Evolutionary conservation across 1,140 invertebrate species (phyloP).

Genomic region (Eriocheir sinensis): DNA sequence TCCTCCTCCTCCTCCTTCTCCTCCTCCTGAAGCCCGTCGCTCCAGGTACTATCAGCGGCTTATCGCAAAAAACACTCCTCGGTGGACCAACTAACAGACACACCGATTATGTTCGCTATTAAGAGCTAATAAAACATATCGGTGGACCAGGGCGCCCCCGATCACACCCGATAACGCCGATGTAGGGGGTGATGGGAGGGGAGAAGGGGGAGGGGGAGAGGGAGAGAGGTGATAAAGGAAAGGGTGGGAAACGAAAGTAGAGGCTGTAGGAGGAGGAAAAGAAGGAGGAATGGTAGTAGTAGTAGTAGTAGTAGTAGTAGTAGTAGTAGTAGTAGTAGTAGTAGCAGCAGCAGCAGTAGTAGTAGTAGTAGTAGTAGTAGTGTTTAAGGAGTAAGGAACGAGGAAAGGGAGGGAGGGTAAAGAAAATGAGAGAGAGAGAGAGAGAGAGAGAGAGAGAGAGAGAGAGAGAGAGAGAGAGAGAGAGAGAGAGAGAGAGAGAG

Average conservation of each 20-base stretch:
- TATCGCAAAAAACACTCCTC: slow-evolving; percentile 35
- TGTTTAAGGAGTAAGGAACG: too few relatives aligned
- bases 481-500: background rate
- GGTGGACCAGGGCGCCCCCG: background rate
- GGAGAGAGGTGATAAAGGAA: background rate
- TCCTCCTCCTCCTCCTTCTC: background rate
- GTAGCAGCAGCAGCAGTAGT: too few relatives aligned
- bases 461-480: too few relatives aligned
- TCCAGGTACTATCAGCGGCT: background rate
- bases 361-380: background rate
- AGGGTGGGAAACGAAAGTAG: too few relatives aligned
- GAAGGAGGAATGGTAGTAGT: background rate
- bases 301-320: too few relatives aligned
- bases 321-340: too few relatives aligned
- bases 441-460: too few relatives aligned
- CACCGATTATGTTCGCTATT: slow-evolving; percentile 57
- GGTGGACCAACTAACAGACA: slow-evolving; percentile 44
- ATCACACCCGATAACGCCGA: slow-evolving; percentile 19
- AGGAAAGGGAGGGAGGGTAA: too few relatives aligned
- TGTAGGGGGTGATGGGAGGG: background rate
- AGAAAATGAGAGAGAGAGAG: background rate
- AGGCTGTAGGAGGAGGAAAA: background rate
- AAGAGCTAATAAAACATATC: slow-evolving; percentile 63
- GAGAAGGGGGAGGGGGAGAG: slow-evolving; percentile 27
- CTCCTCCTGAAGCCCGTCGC: background rate